These are phyloP conservation scores for Malthinus seriepunctatus DNA, from an alignment of 2,888 invertebrate species.

Conservation along the genomic window DNA sequence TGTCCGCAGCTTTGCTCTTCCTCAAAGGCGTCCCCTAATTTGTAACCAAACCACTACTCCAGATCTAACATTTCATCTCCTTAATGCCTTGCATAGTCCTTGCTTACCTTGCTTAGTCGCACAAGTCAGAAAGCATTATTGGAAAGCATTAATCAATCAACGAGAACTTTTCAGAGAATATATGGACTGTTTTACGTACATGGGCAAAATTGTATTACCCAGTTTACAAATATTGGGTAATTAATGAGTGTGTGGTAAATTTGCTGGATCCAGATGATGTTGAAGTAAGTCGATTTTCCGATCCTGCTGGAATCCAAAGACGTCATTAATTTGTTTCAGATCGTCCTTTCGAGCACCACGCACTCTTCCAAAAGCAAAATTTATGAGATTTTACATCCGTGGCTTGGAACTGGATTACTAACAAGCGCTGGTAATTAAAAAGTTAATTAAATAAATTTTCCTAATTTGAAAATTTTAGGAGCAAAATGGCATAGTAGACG, in stretches of 20 bases:
- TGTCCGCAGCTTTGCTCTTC: too few species aligned
- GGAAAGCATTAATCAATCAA: not conserved
- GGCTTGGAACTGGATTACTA: conserved; percentile 49
- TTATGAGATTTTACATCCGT: conserved; percentile 43
- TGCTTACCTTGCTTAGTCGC: too few species aligned
- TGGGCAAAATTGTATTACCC: not conserved
- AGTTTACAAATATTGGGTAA: conserved; percentile 1
- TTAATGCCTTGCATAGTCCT: too few species aligned
- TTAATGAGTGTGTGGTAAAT: not conserved
- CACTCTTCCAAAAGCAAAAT: not conserved
- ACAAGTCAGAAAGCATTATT: too few species aligned
- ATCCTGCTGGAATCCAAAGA: too few species aligned
- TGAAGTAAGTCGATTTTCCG: conserved; percentile 5
- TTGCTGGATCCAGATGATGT: conserved; percentile 3
- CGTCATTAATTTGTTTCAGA: too few species aligned
- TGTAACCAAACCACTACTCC: too few species aligned
- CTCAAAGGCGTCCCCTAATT: too few species aligned
- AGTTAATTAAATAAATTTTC: not conserved
- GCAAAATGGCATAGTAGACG: not conserved
- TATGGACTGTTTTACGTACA: not conserved
- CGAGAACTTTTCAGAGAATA: not conserved
- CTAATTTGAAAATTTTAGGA: not conserved
- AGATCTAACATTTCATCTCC: too few species aligned
- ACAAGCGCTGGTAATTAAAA: conserved; percentile 43
- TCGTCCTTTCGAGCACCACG: too few species aligned